A percentile compares a stretch with the other conserved stretches of the same genome.
phyloP scores from a whole-genome alignment of 2,888 invertebrate genomes.

The Microctonus hyperodae region DNA sequence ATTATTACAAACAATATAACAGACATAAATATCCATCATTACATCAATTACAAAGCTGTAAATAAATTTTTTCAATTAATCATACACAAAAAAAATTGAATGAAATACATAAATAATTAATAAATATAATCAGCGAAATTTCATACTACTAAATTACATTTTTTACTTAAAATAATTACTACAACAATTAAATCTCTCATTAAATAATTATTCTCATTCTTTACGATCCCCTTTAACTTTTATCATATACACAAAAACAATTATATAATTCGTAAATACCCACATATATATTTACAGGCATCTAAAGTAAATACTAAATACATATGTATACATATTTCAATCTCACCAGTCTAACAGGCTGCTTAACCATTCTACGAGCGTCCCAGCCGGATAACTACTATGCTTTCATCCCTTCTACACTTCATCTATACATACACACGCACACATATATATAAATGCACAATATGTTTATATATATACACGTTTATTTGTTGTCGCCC shows the following conservation, averaged over 20 bases:
- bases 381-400: slow-evolving; percentile 35
- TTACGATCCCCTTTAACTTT: background rate
- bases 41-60: no score
- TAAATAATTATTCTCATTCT: background rate
- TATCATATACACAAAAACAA: no score
- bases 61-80: no score
- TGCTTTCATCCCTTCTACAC: slow-evolving; percentile 35
- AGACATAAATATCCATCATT: no score
- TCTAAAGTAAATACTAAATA: no score
- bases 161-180: background rate
- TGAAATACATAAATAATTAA: no score
- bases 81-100: no score
- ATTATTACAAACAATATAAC: no score
- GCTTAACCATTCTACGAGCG: slow-evolving; percentile 46
- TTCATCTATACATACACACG: background rate
- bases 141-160: no score
- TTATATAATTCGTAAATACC: no score
- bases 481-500: background rate
- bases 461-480: background rate
- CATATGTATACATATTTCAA: background rate
- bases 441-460: background rate
- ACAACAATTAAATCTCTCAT: background rate
- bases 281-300: no score
- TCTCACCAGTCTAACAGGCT: slow-evolving; percentile 40
- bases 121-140: no score